phyloP scores from a whole-genome alignment of 2,113 vertebrate species.

The Apistogramma diplotaenia region DNA sequence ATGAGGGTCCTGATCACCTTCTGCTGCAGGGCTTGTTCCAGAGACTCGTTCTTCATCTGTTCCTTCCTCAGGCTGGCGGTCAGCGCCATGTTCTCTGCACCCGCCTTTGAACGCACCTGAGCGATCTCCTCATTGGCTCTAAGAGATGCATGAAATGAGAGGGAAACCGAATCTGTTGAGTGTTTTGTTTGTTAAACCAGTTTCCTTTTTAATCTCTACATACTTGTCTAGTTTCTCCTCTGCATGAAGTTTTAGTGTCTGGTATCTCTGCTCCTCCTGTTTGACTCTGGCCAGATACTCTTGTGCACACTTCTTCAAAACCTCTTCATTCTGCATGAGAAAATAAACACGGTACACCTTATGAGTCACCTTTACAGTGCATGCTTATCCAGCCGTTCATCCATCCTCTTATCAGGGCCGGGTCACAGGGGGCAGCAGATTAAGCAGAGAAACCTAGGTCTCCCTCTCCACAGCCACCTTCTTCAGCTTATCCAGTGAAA shows the following conservation, averaged over 20 bases:
- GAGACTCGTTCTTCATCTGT: constrained; percentile 96
- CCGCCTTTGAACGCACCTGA: constrained; percentile 89
- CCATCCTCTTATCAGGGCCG: no score
- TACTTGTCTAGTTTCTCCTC: constrained; percentile 97
- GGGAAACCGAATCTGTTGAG: neutral
- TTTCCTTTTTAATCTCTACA: constrained; percentile 65
- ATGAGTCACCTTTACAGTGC: neutral
- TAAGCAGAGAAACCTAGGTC: no score
- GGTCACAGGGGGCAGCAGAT: no score
- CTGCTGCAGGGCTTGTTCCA: constrained; percentile 92
- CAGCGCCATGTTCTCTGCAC: constrained; percentile 86
- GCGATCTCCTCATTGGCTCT: constrained; percentile 98
- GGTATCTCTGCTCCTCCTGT: constrained; percentile 95
- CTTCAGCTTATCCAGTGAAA: no score
- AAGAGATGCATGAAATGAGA: neutral
- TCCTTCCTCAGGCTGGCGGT: constrained; percentile 90
- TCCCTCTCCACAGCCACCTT: no score
- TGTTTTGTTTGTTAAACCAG: neutral
- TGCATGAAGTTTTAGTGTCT: constrained; percentile 92
- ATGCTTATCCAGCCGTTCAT: neutral
- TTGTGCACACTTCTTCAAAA: constrained; percentile 96
- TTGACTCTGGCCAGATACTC: constrained; percentile 91
- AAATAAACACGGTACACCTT: neutral
- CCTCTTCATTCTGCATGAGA: constrained; percentile 89
- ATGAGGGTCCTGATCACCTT: constrained; percentile 78